Conservation (phyloP, 2,888 invertebrate species). For the Sminthurinus aureus region DNA sequence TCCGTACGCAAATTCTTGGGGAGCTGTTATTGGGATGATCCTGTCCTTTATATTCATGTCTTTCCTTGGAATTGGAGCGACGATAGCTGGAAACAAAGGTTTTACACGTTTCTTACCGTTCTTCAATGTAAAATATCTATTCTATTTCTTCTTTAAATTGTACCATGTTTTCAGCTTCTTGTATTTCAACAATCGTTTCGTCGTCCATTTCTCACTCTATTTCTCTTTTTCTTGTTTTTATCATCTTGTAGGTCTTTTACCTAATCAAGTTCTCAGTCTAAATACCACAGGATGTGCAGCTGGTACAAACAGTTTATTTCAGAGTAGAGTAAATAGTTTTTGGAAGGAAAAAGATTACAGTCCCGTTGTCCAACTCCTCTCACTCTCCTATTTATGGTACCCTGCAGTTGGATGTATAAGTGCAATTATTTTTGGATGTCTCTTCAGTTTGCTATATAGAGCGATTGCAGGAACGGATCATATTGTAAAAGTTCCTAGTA, state of each 20-base stretch:
- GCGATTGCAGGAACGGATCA: constrained; percentile 25
- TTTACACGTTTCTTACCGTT: no score
- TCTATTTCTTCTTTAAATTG: no score
- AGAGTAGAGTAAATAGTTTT: background rate
- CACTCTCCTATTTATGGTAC: constrained; percentile 58
- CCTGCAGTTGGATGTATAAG: constrained; percentile 51
- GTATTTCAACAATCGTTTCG: no score
- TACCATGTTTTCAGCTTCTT: no score
- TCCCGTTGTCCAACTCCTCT: constrained; percentile 46
- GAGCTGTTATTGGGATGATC: constrained; percentile 50
- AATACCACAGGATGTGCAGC: constrained; percentile 6
- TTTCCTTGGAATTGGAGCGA: constrained; percentile 55
- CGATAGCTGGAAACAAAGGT: constrained; percentile 48
- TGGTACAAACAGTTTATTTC: background rate
- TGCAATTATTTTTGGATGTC: constrained; percentile 42
- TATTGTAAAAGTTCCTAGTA: constrained; percentile 47
- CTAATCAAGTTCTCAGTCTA: constrained; percentile 46
- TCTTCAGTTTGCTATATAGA: constrained; percentile 49
- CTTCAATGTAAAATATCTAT: no score
- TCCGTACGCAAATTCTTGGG: constrained; percentile 74
- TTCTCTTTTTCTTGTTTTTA: no score
- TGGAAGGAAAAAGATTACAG: constrained; percentile 51
- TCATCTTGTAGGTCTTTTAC: no score
- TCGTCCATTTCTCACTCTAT: no score
- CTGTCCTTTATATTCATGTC: constrained; percentile 55